These are phyloP conservation scores for Deilephila porcellus DNA, from an alignment of 2,888 invertebrate genomes.

Conservation along the genomic window DNA sequence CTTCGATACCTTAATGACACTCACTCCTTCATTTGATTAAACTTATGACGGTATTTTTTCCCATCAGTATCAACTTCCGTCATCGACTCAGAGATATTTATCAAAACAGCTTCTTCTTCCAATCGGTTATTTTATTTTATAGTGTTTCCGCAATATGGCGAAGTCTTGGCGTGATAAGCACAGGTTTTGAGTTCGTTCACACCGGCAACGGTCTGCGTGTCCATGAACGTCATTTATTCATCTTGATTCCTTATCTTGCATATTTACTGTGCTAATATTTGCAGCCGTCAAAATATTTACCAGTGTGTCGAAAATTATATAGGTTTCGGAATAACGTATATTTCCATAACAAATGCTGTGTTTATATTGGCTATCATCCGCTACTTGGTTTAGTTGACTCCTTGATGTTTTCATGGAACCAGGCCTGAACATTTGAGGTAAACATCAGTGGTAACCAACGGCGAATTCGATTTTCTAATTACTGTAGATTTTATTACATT, in stretches of 20 bases:
- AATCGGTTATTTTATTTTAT: slow-evolving; percentile 49
- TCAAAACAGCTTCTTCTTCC: not conserved
- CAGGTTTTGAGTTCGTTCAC: slow-evolving; percentile 65
- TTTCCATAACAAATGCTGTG: slow-evolving; percentile 1
- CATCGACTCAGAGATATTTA: too few relatives aligned
- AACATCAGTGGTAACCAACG: not conserved
- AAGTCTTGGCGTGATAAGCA: slow-evolving; percentile 65
- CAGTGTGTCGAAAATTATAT: not conserved
- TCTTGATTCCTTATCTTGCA: slow-evolving; percentile 46
- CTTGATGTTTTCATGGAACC: not conserved
- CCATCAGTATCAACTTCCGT: not conserved
- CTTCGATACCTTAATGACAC: too few relatives aligned
- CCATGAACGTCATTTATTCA: slow-evolving; percentile 40
- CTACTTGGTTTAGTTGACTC: not conserved
- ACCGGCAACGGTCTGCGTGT: slow-evolving; percentile 40
- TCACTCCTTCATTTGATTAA: too few relatives aligned
- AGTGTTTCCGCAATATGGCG: slow-evolving; percentile 52
- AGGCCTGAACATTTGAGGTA: not conserved
- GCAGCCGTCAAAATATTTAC: not conserved
- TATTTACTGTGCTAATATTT: slow-evolving; percentile 18
- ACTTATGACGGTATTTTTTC: too few relatives aligned
- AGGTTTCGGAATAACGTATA: not conserved
- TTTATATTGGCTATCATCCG: not conserved
- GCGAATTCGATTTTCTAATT: not conserved
- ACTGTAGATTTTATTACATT: not conserved